Percentiles rank a stretch among this genome's conserved stretches.
These are phyloP conservation scores for Sminthurides bifidus DNA, from an alignment of 1,140 invertebrate species.

Conservation along the genomic window DNA sequence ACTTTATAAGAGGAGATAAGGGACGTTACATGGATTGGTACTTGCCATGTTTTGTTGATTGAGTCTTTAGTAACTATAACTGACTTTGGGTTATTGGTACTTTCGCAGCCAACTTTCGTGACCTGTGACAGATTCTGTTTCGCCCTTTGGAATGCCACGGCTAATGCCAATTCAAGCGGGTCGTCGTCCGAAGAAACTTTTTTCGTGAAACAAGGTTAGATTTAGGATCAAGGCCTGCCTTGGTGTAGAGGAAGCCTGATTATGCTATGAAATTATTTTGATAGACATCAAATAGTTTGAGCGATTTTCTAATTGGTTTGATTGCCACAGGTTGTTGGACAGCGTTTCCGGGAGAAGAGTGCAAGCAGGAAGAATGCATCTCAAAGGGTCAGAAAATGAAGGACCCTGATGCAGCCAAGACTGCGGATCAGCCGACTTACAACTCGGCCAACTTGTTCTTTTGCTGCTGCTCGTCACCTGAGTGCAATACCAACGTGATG, in stretches of 20 bases:
- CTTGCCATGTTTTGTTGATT: no score
- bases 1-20: no score
- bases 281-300: neutral
- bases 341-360: neutral
- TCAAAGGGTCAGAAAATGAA: neutral
- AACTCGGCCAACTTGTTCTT: slow-evolving; percentile 2
- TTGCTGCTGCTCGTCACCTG: slow-evolving; percentile 16
- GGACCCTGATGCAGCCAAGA: neutral
- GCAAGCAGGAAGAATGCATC: neutral
- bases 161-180: no score
- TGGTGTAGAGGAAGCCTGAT: no score
- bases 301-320: neutral
- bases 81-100: no score
- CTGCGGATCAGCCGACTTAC: neutral
- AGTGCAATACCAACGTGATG: slow-evolving; percentile 23
- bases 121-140: no score
- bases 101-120: no score
- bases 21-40: no score
- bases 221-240: neutral
- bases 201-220: slow-evolving; percentile 1
- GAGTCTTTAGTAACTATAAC: no score
- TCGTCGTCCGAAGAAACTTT: neutral
- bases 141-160: neutral
- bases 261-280: no score
- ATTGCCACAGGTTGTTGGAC: slow-evolving; percentile 15